Percentiles rank a stretch among this genome's conserved stretches.
Conservation (phyloP, 2,888 invertebrate genomes). For the Melieria picta region DNA sequence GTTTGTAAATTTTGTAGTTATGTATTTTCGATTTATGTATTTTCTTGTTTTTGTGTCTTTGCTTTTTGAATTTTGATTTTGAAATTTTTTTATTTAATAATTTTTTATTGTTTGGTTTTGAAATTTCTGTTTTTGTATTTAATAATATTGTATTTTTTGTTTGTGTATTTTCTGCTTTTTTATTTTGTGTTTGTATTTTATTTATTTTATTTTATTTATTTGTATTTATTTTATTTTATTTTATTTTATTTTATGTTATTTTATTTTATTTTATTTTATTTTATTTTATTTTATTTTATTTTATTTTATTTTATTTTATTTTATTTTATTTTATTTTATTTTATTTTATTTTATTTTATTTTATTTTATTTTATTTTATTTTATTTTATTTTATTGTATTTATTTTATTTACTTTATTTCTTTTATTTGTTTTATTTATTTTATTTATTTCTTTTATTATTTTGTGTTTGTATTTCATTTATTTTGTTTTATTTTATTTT, state of each 20-base stretch:
- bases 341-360: background rate
- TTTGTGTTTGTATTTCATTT: too few relatives aligned
- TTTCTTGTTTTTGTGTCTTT: slow-evolving; percentile 3
- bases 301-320: too few relatives aligned
- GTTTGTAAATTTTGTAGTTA: background rate
- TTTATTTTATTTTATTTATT: too few relatives aligned
- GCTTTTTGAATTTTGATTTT: background rate
- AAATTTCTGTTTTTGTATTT: too few relatives aligned
- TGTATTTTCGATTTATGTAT: background rate
- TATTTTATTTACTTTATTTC: background rate
- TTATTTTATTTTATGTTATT: background rate
- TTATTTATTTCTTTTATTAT: too few relatives aligned
- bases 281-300: background rate
- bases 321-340: background rate
- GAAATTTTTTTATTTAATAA: too few relatives aligned
- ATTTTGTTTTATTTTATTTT: background rate
- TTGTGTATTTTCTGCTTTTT: background rate
- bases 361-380: background rate
- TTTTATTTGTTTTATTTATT: background rate
- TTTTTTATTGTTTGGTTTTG: too few relatives aligned
- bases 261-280: background rate
- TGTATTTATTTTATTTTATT: too few relatives aligned
- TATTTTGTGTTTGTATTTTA: background rate
- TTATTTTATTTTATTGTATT: background rate
- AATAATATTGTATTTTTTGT: background rate